Base-by-base conservation (phyloP, 2,888 invertebrate genomes). In the Nipponacmea schrenckii region DNA sequence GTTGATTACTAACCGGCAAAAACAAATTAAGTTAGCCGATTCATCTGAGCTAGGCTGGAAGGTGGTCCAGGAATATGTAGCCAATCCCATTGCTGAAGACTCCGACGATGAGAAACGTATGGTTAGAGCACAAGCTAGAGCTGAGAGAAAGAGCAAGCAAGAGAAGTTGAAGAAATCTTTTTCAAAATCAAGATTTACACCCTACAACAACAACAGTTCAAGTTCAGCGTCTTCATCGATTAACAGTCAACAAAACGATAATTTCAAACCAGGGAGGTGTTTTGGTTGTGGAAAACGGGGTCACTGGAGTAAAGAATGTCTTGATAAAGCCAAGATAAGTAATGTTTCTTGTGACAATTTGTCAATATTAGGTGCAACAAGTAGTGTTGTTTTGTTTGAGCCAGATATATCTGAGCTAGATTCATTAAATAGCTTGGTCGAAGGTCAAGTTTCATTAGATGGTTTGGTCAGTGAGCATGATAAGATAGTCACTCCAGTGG, bases 1-100 rank as follows among this genome's bases (percentile, higher is more conserved):
- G 24, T 0, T 24, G 20, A 10, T 20, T 14, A 20, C n/a, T 10
- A 7, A 50, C 3, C 14, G 62, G 5, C 7, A 45, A 31, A 70
- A 65, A 62, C 24, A 27, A 7, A 65, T 70, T 3, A 24, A 44
- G n/a, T 50, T 70, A 50, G 70, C 70, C 2, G 56, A 65, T 50
- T 46, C 24, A 2, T 65, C 50, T 15, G 64, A 70, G n/a, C 15
- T 56, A 1, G 70, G 62, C 14, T 66, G 26, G 62, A 17, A 45
- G 15, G 56, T 39, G 2, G 64, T 68, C 7, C 5, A 39, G n/a
- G 71, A 68, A 64, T 67, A 67, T 17, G 27, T 45, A 14, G 10
- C 62, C 5, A 71, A 71, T 48, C 62, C 62, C 3, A 62, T 67
- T 20, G 71, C 71, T 1, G 71, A 67, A 3, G 71, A 67, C 45